Evolutionary conservation across 2,797 vertebrate genomes (phyloP), one percentile per base, ranked within the genome.

Genomic region (Platalea minor): DNA sequence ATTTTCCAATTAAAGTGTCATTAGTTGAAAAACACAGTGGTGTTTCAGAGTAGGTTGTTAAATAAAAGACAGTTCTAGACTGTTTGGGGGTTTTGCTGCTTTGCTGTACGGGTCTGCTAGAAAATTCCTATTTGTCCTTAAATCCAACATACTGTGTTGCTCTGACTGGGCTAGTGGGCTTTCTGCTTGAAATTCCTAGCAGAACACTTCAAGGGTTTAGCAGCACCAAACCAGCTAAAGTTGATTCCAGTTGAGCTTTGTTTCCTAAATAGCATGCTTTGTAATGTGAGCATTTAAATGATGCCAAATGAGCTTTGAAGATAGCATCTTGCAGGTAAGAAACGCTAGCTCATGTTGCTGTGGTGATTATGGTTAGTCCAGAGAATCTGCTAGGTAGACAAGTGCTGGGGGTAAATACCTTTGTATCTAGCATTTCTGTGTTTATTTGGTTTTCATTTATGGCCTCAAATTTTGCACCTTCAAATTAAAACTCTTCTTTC

Each of bases 161-260:
- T 76, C 4, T 84, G 56, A 14, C 39, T 26, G 48, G 53, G 29
- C 23, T 60, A 7, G 35, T 54, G 59, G 45, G 9, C 59, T 20
- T 33, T 89, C 77, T 76, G 46, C 59, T 89, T 48, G 67, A 91
- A 79, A 82, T 45, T 33, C 50, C n/a, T 29, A 1, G 45, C 15
- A 20, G 39, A 67, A 74, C 51, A 33, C 56, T 39, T 4, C 45
- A 45, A 64, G 46, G 50, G 9, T 37, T 93, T 6, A 91, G 51
- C 92, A 92, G 94, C 93, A 87, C 24, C 31, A 43, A 90, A 90
- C 80, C 80, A 90, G 46, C 67, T 84, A 4, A 41, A 51, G 63
- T 57, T 33, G 69, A 93, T 76, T 73, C 76, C 11, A 63, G 29
- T 15, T 41, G 59, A 88, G 51, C 68, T 79, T 48, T 48, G 3